Base-by-base conservation (phyloP, 35 echinoderm and acorn worm species). In the Stichopus chloronotus region DNA sequence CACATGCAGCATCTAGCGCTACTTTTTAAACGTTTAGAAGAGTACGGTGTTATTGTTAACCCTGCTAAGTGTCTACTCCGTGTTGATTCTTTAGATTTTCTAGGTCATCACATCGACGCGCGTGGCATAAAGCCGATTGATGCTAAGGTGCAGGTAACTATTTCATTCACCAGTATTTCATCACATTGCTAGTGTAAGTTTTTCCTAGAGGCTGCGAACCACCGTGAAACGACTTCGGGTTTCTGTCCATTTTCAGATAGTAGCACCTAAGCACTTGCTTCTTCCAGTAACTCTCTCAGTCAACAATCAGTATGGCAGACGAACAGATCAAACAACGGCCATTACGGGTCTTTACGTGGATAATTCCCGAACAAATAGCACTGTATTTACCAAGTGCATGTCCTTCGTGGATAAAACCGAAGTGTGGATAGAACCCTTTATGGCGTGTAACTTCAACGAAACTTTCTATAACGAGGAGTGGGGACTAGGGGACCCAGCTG, bases 31-130 rank as follows among this genome's bases (percentile, higher is more conserved):
- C 13, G 94, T 59, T 57, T 95, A 9, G 6, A 21, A 2, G 55
- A 93, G 56, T 85, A 85, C 60, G 80, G 90, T 53, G 9, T 95
- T 43, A 84, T 95, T 17, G 71, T 95, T 22, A 95, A 95, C 59
- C 83, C 81, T 24, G 16, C 5, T 52, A 95, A 93, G 57, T 92
- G 72, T 63, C n/a, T 25, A 17, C 93, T 95, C 72, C 83, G 90
- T 59, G 52, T 74, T n/a, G 14, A 58, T 20, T 5, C 23, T 57
- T 76, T 92, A 55, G 90, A 76, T 53, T 55, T 79, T 55, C 55
- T 16, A 21, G 90, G 78, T 8, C 4, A 76, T n/a, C n/a, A n/a
- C n/a, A n/a, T n/a, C n/a, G n/a, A n/a, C n/a, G n/a, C n/a, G n/a
- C n/a, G n/a, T n/a, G n/a, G n/a, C n/a, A n/a, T n/a, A n/a, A n/a